Evolutionary conservation across 2,113 vertebrate genomes (phyloP), one percentile per base, ranked within the genome.

Genomic region (Aldabrachelys gigantea): DNA sequence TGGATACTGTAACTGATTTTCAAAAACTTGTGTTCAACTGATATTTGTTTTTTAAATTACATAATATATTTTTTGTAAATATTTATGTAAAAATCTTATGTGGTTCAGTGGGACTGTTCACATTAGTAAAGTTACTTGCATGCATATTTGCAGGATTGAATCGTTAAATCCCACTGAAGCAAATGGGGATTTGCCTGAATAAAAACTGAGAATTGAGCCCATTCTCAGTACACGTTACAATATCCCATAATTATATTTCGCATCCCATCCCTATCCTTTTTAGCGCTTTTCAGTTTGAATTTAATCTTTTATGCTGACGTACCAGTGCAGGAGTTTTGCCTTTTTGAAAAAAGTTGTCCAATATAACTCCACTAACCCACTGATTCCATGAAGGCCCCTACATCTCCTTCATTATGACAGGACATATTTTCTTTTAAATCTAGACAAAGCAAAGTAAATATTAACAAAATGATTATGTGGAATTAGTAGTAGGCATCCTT

Each of bases 11-110:
- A 69, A n/a, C 16, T 35, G 13, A 14, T 69, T 69, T 69, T 69
- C 62, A 69, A 69, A 69, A 69, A 69, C 35, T n/a, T 69, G 35
- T 17, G 62, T 69, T 69, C 31, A 69, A 19, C 19, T 69, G 62
- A 59, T 29, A 94, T 25, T 65, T 25, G 50, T 14, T 85, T 88
- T 59, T 47, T 81, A 38, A 69, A 27, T 54, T 2, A 0, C 0
- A 1, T 31, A 38, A 4, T 41, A 21, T 0, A 0, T 50, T 72
- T 57, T 86, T 10, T 78, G 50, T 29, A 38, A 89, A n/a, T 29
- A 10, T 25, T 56, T 44, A 44, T 86, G 87, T 80, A n/a, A 5
- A 80, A 93, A 2, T 88, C 29, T 53, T 35, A 2, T 65, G 9
- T 47, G 54, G 81, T 87, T 79, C 31, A 0, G 50, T 69, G 24